Percentiles rank a stretch among this genome's conserved stretches.
These are phyloP conservation scores for Heterodera carotae DNA, from an alignment of 1,140 invertebrate species.

Conservation along the genomic window DNA sequence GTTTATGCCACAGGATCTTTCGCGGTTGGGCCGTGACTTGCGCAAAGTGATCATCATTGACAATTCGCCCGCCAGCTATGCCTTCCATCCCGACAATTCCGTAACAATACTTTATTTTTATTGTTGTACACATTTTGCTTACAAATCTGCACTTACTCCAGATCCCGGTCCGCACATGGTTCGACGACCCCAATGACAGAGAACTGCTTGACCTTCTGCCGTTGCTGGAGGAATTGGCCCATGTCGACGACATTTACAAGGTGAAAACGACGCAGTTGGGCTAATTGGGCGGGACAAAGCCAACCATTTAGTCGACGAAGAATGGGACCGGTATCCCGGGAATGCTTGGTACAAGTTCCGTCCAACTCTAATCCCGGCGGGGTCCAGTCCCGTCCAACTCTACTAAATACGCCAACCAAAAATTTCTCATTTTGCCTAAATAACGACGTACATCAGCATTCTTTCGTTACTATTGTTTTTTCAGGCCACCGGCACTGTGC, in stretches of 20 bases:
- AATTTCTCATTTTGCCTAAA: too few relatives aligned
- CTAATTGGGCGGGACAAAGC: background rate
- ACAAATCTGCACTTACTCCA: slow-evolving; percentile 65
- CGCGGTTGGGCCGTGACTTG: slow-evolving; percentile 91
- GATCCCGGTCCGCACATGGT: slow-evolving; percentile 95
- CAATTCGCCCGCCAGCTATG: slow-evolving; percentile 98
- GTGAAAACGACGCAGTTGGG: slow-evolving; percentile 18
- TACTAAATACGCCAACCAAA: too few relatives aligned
- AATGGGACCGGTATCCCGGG: too few relatives aligned
- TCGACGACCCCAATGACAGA: slow-evolving; percentile 92
- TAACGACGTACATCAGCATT: too few relatives aligned
- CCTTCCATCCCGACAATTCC: slow-evolving; percentile 99
- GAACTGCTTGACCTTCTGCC: slow-evolving; percentile 91
- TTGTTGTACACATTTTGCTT: background rate
- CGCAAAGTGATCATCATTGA: slow-evolving; percentile 96
- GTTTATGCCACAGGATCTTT: slow-evolving; percentile 78
- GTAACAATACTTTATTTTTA: slow-evolving; percentile 72
- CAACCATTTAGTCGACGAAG: too few relatives aligned
- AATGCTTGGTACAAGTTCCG: too few relatives aligned
- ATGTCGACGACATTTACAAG: slow-evolving; percentile 65
- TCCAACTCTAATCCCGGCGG: too few relatives aligned
- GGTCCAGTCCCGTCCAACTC: too few relatives aligned
- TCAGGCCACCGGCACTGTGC: slow-evolving; percentile 4
- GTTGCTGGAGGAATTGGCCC: slow-evolving; percentile 90
- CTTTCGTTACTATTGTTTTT: background rate